A percentile compares a stretch with the other conserved stretches of the same genome.
Conservation (phyloP, 2,888 invertebrate species). For the Maniola hyperantus region DNA sequence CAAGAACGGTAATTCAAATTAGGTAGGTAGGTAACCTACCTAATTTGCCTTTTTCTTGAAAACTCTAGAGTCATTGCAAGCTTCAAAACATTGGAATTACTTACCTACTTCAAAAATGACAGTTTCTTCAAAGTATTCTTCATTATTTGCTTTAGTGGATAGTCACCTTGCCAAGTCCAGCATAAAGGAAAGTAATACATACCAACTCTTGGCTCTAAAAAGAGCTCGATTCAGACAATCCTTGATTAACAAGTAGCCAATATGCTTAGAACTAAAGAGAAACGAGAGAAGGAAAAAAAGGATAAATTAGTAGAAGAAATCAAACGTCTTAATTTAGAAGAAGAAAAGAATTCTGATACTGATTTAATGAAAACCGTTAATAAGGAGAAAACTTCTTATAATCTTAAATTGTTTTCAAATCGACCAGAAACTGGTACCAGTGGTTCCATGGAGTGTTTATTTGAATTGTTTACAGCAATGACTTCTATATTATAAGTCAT, state of each 20-base stretch:
- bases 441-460: slow-evolving; percentile 61
- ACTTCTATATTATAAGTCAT: no score
- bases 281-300: slow-evolving; percentile 54
- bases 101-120: slow-evolving; percentile 48
- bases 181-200: slow-evolving; percentile 49
- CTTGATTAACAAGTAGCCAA: slow-evolving; percentile 66
- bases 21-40: no score
- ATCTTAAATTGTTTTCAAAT: slow-evolving; percentile 34
- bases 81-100: neutral
- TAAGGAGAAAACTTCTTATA: slow-evolving; percentile 42
- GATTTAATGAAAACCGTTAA: slow-evolving; percentile 62
- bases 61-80: neutral
- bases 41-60: neutral
- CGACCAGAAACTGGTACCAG: slow-evolving; percentile 48
- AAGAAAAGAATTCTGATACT: slow-evolving; percentile 57
- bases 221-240: slow-evolving; percentile 55
- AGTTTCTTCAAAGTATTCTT: slow-evolving; percentile 64
- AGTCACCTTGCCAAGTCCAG: slow-evolving; percentile 68
- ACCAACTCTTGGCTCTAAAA: slow-evolving; percentile 52
- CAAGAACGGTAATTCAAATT: no score
- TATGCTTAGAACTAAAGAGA: slow-evolving; percentile 69
- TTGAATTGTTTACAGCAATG: slow-evolving; percentile 51
- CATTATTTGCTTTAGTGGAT: slow-evolving; percentile 67
- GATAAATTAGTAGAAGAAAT: slow-evolving; percentile 52
- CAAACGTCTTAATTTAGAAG: slow-evolving; percentile 48